Base-by-base conservation (phyloP, 1,140 invertebrate genomes). In the Caenorhabditis tropicalis region DNA sequence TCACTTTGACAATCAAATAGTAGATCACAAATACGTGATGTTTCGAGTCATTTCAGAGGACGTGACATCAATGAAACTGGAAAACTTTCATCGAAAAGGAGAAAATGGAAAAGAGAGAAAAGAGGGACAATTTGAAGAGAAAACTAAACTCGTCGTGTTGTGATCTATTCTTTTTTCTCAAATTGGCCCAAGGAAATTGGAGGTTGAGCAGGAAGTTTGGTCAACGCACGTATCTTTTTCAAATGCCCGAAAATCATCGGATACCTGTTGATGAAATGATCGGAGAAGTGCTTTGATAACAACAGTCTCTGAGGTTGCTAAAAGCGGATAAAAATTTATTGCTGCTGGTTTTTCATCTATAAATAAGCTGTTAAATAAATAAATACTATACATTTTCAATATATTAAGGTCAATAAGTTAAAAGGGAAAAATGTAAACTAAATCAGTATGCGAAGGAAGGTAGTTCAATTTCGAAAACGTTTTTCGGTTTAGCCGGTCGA, bases 401-500 rank as follows among this genome's bases (percentile, higher is more conserved):
- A 74, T 74, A 74, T 74, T 74, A 36, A 43, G 33, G 24, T 43
- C n/a, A 43, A 74, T 74, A 74, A 74, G n/a, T 74, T 74, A 74
- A 74, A 43, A 39, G 2, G n/a, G 9, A 2, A 29, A 39, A 36
- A 39, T 12, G 3, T 39, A 15, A 7, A 16, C 39, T 7, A 24
- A 82, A 82, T 85, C 53, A 86, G 74, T 79, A 86, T 7, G 60
- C 85, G 27, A 86, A 86, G 15, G 85, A 84, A 12, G 85, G 85
- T 3, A 86, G 81, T 24, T 86, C 79, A 24, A 86, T 65, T 19
- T 86, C 85, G 36, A 86, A 86, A 2, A 83, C 36, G 39, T 83
- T 86, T 49, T 86, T 82, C 43, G 85, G 85, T 49, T 86, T 86
- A 9, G 82, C 21, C 31, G 60, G 53, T 46, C 82, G n/a, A 19